Percentiles rank a stretch among this genome's conserved stretches.
These are phyloP conservation scores for Macrophya annulata DNA, from an alignment of 2,888 invertebrate species.

Conservation along the genomic window DNA sequence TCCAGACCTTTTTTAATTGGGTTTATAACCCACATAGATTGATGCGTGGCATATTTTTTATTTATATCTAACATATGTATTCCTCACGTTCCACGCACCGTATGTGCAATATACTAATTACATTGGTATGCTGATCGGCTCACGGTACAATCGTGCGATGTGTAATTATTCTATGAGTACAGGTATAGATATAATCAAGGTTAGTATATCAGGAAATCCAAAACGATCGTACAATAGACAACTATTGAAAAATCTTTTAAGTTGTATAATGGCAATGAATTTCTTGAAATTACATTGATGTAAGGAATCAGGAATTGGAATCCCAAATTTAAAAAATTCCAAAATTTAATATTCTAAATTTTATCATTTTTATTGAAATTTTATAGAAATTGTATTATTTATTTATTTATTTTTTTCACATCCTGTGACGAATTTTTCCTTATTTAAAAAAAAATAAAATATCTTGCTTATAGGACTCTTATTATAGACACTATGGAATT, in stretches of 20 bases:
- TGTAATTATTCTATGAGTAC: constrained; percentile 21
- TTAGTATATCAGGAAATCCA: background rate
- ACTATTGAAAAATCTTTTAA: background rate
- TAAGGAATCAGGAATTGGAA: too few species aligned
- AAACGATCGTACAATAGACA: background rate
- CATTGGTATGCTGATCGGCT: background rate
- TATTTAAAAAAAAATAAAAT: too few species aligned
- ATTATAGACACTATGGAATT: too few species aligned
- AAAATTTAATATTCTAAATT: too few species aligned
- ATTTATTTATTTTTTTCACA: too few species aligned
- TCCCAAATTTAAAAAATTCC: too few species aligned
- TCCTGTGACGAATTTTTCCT: too few species aligned
- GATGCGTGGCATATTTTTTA: background rate
- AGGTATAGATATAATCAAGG: constrained; percentile 27
- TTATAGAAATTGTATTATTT: too few species aligned
- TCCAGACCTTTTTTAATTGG: background rate
- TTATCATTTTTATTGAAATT: too few species aligned
- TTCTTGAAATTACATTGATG: background rate
- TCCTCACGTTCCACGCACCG: constrained; percentile 15
- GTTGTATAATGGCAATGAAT: background rate
- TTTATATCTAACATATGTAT: background rate
- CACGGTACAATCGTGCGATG: constrained; percentile 5
- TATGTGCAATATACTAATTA: background rate
- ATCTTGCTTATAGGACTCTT: too few species aligned
- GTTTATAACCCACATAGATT: background rate